Evolutionary conservation across 1,140 invertebrate genomes (phyloP).

Genomic region (Heliconius congener): DNA sequence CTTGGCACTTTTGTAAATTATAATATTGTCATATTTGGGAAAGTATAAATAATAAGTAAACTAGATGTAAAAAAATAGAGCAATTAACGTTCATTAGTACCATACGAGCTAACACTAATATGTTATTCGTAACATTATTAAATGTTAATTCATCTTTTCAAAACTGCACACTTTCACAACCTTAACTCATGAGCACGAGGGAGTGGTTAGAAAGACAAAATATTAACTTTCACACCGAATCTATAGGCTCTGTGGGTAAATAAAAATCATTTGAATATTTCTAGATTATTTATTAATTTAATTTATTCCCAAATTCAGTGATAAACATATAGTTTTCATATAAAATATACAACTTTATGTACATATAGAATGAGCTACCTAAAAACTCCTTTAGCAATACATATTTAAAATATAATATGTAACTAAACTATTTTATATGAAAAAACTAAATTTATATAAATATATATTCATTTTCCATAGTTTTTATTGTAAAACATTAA

Average conservation of each 20-base stretch:
- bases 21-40: neutral
- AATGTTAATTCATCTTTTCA: conserved; percentile 41
- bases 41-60: neutral
- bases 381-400: no score
- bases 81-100: conserved; percentile 40
- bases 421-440: no score
- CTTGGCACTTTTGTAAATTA: no score
- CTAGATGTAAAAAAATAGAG: conserved; percentile 19
- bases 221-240: conserved; percentile 40
- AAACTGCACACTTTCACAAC: conserved; percentile 45
- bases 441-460: no score
- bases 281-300: neutral
- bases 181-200: conserved; percentile 30
- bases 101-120: conserved; percentile 31
- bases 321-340: neutral
- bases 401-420: no score
- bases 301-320: neutral
- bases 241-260: conserved; percentile 1
- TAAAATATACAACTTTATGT: neutral
- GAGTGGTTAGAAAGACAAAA: conserved; percentile 38
- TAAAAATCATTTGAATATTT: neutral
- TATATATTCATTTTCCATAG: neutral
- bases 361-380: no score
- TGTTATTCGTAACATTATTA: conserved; percentile 40
- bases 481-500: neutral